Evolutionary conservation across 2,797 vertebrate genomes (phyloP), one percentile per base, ranked within the genome.

Genomic region (Amblyopsis hoosieri): DNA sequence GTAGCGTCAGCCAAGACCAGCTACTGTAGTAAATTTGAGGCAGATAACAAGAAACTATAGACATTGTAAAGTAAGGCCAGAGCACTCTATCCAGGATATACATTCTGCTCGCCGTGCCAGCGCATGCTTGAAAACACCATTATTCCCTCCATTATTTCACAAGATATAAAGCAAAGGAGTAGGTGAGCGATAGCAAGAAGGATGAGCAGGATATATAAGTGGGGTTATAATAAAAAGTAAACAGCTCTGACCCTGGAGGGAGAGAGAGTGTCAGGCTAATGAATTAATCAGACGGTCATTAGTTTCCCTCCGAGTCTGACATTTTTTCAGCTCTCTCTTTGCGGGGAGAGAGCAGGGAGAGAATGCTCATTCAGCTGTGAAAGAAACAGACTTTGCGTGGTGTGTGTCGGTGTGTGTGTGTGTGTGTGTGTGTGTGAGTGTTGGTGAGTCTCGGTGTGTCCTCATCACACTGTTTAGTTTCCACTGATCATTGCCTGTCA

Each of bases 241-340:
- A 88, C 82, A 82, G 55, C 81, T 56, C 75, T 47, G 79, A 80
- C 65, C 85, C 67, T 58, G 46, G 70, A 66, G 37, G 64, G 75
- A 74, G 84, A 70, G 74, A 77, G 73, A 81, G 78, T 79, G 79
- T 82, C 68, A 74, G 74, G 62, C 76, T 90, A 87, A 93, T 91
- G 84, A 91, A 90, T 87, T 89, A 90, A 92, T 91, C 89, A 92
- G 74, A 79, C 76, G 74, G 76, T 90, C 87, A 88, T 91, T 90
- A 89, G 86, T 86, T 89, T 80, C 64, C 86, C 78, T 89, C 82
- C 64, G 33, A 67, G 66, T 55, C 42, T 19, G 54, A 54, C 45
- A 51, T 62, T 76, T 74, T 74, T 64, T 65, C 29, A 47, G 57
- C 57, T 52, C 62, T 19, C 60, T 57, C 51, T 75, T 77, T 69